Conservation (phyloP, 1,140 invertebrate species). For the Olivierus martensii region DNA sequence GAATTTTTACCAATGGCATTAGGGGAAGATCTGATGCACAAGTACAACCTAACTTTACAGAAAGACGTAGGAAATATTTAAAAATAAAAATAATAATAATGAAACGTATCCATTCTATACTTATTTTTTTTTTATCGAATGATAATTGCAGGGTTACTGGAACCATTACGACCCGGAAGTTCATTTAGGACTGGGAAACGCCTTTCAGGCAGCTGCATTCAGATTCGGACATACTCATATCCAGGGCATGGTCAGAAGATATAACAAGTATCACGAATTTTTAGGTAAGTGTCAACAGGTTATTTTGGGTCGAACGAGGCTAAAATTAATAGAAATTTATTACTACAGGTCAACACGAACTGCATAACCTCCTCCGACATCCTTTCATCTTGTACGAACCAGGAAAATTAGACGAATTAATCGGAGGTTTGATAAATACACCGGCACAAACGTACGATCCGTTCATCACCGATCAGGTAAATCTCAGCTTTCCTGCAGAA, state of each 20-base stretch:
- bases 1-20: constrained; percentile 35
- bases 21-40: constrained; percentile 22
- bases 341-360: constrained; percentile 63
- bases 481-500: not conserved
- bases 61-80: constrained; percentile 1
- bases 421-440: constrained; percentile 84
- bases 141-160: constrained; percentile 16
- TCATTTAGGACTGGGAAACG: constrained; percentile 32
- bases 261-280: constrained; percentile 20
- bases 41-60: constrained; percentile 18
- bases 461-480: constrained; percentile 76
- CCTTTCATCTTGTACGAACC: constrained; percentile 80
- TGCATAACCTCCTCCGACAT: constrained; percentile 71
- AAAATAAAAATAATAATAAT: not conserved
- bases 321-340: too few relatives aligned
- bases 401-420: constrained; percentile 79
- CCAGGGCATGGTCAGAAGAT: constrained; percentile 18
- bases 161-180: constrained; percentile 32
- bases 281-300: constrained; percentile 10
- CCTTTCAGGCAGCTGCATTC: constrained; percentile 35
- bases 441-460: constrained; percentile 90
- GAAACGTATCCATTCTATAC: not conserved
- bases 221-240: constrained; percentile 38
- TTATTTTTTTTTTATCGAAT: too few relatives aligned
- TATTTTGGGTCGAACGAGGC: too few relatives aligned